Evolutionary conservation across 2,113 vertebrate species (phyloP), one percentile per base, ranked within the genome.

Genomic region (Atlantisia rogersi): DNA sequence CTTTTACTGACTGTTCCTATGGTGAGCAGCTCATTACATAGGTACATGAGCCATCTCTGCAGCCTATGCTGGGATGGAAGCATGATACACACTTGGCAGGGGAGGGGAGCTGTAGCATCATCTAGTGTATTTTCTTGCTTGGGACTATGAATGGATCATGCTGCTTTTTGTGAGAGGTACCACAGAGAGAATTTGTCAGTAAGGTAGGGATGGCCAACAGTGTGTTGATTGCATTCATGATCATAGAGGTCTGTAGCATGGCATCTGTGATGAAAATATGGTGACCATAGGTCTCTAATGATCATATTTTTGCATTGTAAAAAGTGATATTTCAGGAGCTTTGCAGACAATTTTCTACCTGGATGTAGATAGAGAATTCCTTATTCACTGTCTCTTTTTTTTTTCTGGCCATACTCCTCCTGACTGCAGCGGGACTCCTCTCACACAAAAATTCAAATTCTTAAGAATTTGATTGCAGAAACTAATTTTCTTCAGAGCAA

Each of bases 21-120:
- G 10, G 22, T 42, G 42, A 84, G 26, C 21, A 74, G 7, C 19
- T 29, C 5, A 0, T 69, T 88, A 4, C 4, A 10, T 0, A 39
- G 35, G 39, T 48, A 19, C 37, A 9, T 19, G 35, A 56, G 21
- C 28, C 19, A 15, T 9, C 14, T 70, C 60, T 58, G 40, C 15
- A 50, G 26, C 8, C 55, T 29, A 0, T 53, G 3, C 35, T 4
- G 35, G 15, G 5, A 10, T 17, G 20, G 53, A 64, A 10, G 2
- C 26, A 13, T 5, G 22, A 64, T 55, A 31, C 29, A 24, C 26
- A 26, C 12, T 13, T 46, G n/a, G 11, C 3, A 32, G 37, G 56
- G 37, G 4, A 75, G 52, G 19, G 31, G 17, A 71, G 10, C 28
- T 63, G 69, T 42, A 42, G 10, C 42, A 37, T 32, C 48, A 46